Evolutionary conservation across 2,888 invertebrate species (phyloP), one percentile per base, ranked within the genome.

Genomic region (Bombyx huttoni): DNA sequence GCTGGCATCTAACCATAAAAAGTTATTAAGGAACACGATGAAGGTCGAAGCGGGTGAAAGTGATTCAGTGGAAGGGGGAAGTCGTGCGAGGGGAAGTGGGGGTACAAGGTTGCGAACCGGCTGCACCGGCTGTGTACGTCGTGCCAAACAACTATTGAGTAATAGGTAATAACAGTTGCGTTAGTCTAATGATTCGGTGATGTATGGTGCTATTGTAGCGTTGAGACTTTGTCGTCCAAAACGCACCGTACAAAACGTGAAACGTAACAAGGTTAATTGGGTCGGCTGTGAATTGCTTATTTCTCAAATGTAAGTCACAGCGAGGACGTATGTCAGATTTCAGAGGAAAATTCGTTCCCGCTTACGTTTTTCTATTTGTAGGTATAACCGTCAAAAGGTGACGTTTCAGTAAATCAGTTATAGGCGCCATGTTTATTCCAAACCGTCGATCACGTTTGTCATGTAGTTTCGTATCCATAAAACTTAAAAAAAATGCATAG

Each of bases 51-150:
- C 62, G 60, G 80, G 86, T 83, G 84, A 84, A 84, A 84, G 86
- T 82, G 73, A 72, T 70, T 73, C 63, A 67, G 66, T 66, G 68
- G 68, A 61, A 70, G 55, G 53, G 53, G 63, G 57, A 54, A 59
- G 61, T 40, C 40, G 40, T 40, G 56, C 58, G 54, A 55, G 57
- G 56, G 51, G 54, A 54, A 59, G 56, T 52, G 57, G 61, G 59
- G 67, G 63, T 61, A 70, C 86, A 85, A 86, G 86, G 86, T 81
- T 86, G 83, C 78, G 73, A 78, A 79, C 81, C 75, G 74, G 80
- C 79, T 73, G 67, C 73, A 71, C 74, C 67, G 69, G 73, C 75
- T 74, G 69, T 79, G 40, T 1, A 7, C 40, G 72, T 73, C 78
- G 75, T 75, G 80, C 81, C 73, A 78, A 81, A 81, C 79, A 76